Conservation (phyloP, 2,113 vertebrate species). For the Mus pahari region DNA sequence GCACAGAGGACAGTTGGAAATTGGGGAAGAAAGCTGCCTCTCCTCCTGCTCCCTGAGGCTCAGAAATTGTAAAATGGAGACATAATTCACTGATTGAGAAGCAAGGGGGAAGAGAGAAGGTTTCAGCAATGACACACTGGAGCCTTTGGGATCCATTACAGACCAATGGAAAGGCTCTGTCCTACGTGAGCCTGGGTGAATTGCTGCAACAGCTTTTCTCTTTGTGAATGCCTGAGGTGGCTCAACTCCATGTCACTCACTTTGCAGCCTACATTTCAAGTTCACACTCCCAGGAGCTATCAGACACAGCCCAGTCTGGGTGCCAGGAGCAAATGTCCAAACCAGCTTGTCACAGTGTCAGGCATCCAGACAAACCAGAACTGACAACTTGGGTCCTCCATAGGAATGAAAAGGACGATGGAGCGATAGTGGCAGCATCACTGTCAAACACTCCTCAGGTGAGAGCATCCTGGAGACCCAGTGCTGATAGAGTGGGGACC, state of each 20-base stretch:
- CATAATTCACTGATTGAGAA: background rate
- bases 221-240: background rate
- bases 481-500: rapidly evolving
- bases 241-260: background rate
- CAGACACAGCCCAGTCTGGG: background rate
- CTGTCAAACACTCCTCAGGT: background rate
- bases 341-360: conserved; percentile 62
- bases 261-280: background rate
- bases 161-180: background rate
- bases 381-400: background rate
- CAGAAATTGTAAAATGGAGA: background rate
- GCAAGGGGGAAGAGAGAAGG: background rate
- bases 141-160: background rate
- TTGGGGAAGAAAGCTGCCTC: background rate
- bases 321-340: conserved; percentile 50
- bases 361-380: conserved; percentile 44
- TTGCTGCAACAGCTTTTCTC: background rate
- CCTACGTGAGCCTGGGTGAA: background rate
- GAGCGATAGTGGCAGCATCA: background rate
- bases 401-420: background rate
- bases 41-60: background rate
- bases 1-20: rapidly evolving
- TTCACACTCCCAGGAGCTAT: background rate
- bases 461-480: background rate
- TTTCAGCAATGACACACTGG: background rate